These are phyloP conservation scores for Loris lydekkerianus DNA, from an alignment of 2,797 vertebrate species.

Conservation along the genomic window DNA sequence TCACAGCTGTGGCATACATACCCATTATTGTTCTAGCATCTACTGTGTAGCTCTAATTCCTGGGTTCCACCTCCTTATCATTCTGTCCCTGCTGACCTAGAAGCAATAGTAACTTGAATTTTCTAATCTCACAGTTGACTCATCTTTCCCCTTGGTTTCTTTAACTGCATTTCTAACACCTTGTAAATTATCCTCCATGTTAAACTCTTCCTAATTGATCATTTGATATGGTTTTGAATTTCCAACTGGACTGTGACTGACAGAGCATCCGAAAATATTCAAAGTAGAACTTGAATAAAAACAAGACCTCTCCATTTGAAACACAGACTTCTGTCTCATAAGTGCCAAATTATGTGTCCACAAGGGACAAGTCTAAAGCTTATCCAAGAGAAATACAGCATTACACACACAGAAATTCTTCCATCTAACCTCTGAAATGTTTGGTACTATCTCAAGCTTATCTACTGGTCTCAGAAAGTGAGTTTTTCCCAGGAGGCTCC, in stretches of 20 bases:
- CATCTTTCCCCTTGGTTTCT: neutral
- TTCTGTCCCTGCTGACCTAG: neutral
- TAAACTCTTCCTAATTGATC: neutral
- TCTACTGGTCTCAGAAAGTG: neutral
- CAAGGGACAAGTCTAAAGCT: neutral
- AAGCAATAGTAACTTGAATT: neutral
- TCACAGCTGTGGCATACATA: neutral
- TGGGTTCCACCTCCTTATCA: neutral
- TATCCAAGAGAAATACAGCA: neutral
- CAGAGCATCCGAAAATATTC: neutral
- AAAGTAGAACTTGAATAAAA: neutral
- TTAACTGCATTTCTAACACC: neutral
- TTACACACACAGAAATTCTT: neutral
- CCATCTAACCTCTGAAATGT: neutral
- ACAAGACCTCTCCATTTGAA: neutral
- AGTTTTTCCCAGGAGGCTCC: neutral
- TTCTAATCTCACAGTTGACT: neutral
- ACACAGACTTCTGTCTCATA: neutral
- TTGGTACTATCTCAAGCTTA: neutral
- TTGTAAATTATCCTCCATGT: neutral
- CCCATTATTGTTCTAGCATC: neutral
- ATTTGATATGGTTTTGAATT: neutral
- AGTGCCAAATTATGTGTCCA: neutral
- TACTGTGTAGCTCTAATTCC: fast-evolving
- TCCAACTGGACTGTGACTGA: neutral